Evolutionary conservation across 1,140 invertebrate species (phyloP).

Genomic region (Pristionchus pacificus): DNA sequence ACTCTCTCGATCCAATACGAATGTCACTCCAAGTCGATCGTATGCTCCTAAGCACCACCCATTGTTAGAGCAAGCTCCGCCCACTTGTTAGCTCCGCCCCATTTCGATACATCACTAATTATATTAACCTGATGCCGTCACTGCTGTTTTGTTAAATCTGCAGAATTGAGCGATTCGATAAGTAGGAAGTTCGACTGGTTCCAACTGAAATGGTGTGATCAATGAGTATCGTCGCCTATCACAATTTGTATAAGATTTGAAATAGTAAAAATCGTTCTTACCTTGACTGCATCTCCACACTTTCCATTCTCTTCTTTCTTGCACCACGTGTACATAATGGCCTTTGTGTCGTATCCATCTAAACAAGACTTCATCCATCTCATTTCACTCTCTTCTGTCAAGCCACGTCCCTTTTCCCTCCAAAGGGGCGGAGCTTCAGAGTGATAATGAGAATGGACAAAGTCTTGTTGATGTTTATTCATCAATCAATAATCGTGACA

Average conservation of each 20-base stretch:
- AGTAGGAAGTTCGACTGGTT: conserved; percentile 31
- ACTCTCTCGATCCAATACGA: conserved; percentile 94
- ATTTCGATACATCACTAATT: conserved; percentile 4
- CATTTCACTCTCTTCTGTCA: too few relatives aligned
- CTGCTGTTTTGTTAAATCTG: conserved; percentile 32
- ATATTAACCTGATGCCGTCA: conserved; percentile 32
- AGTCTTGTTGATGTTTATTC: too few relatives aligned
- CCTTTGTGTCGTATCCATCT: neutral
- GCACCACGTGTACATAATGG: neutral
- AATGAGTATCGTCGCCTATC: neutral
- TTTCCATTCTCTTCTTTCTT: too few relatives aligned
- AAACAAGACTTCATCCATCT: too few relatives aligned
- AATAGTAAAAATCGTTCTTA: too few relatives aligned
- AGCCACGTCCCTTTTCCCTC: too few relatives aligned
- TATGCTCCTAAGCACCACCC: conserved; percentile 75
- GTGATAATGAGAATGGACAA: too few relatives aligned
- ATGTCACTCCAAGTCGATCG: conserved; percentile 88
- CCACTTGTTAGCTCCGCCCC: neutral
- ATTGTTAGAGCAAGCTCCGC: neutral
- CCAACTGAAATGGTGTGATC: neutral
- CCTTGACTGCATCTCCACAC: too few relatives aligned
- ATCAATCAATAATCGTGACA: too few relatives aligned
- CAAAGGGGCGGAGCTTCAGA: too few relatives aligned
- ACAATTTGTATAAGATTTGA: neutral
- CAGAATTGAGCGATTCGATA: conserved; percentile 33